Percentiles rank a stretch among this genome's conserved stretches.
These are phyloP conservation scores for Lophura swinhoii DNA, from an alignment of 2,797 vertebrate genomes.

Conservation along the genomic window DNA sequence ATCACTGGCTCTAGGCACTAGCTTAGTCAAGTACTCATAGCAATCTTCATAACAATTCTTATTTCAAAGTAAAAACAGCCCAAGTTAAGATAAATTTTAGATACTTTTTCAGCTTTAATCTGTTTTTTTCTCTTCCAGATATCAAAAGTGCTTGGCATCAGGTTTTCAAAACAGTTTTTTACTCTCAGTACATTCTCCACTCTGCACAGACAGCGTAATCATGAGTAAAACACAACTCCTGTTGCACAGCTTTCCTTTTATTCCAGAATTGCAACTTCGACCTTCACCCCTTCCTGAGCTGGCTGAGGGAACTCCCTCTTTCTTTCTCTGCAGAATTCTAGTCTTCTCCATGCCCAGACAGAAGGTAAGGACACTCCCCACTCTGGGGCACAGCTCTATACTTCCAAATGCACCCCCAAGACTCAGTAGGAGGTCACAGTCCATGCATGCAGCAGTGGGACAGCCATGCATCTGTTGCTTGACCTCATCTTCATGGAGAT, in stretches of 20 bases:
- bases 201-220: background rate
- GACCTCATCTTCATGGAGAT: background rate
- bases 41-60: slow-evolving; percentile 17
- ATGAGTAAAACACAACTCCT: background rate
- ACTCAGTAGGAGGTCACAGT: background rate
- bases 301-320: background rate
- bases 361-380: background rate
- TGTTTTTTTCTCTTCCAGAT: background rate
- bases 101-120: background rate
- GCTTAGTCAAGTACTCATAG: background rate
- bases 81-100: slow-evolving; percentile 6
- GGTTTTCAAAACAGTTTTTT: slow-evolving; percentile 12
- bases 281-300: background rate
- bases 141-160: background rate
- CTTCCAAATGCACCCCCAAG: background rate
- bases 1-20: background rate
- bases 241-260: background rate
- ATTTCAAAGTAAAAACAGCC: background rate
- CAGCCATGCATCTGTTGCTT: rapidly evolving
- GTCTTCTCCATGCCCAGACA: background rate
- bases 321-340: background rate
- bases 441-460: rapidly evolving
- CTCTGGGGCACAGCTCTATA: background rate
- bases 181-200: background rate
- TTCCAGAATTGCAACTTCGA: background rate